These are phyloP conservation scores for Platichthys flesus DNA, from an alignment of 2,113 vertebrate genomes.

Conservation along the genomic window DNA sequence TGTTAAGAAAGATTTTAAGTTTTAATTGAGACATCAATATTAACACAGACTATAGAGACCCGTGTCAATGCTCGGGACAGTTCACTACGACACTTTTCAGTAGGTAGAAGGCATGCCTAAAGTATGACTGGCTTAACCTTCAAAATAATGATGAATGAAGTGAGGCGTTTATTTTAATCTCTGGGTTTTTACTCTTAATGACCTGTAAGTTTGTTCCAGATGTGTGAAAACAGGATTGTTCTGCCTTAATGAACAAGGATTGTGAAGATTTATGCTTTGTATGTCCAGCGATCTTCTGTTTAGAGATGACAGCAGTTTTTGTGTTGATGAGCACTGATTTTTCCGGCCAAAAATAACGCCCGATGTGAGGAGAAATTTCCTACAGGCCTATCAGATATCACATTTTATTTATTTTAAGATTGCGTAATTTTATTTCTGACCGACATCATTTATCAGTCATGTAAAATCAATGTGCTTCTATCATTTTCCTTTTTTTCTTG, in stretches of 20 bases:
- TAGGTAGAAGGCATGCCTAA: no score
- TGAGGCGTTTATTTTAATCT: slow-evolving; percentile 10
- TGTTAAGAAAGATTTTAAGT: background rate
- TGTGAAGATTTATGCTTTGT: no score
- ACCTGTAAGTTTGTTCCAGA: background rate
- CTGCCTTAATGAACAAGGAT: no score
- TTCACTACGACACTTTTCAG: background rate
- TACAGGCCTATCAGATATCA: slow-evolving; percentile 4
- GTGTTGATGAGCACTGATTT: no score
- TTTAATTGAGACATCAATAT: no score
- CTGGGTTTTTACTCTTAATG: background rate
- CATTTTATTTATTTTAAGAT: slow-evolving; percentile 46
- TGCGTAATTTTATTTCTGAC: slow-evolving; percentile 73
- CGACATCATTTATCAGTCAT: slow-evolving; percentile 12
- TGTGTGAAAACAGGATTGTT: background rate
- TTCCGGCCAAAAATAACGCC: background rate
- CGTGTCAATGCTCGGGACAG: background rate
- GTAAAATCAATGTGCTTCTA: slow-evolving; percentile 36
- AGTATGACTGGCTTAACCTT: slow-evolving; percentile 10
- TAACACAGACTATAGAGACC: background rate
- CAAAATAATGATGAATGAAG: background rate
- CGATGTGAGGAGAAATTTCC: background rate
- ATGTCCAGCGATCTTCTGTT: no score
- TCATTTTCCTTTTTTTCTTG: slow-evolving; percentile 12
- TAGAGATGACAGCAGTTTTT: background rate